Percentiles rank a stretch among this genome's conserved stretches.
Conservation (phyloP, 2,888 invertebrate species). For the Lomographa bimaculata region DNA sequence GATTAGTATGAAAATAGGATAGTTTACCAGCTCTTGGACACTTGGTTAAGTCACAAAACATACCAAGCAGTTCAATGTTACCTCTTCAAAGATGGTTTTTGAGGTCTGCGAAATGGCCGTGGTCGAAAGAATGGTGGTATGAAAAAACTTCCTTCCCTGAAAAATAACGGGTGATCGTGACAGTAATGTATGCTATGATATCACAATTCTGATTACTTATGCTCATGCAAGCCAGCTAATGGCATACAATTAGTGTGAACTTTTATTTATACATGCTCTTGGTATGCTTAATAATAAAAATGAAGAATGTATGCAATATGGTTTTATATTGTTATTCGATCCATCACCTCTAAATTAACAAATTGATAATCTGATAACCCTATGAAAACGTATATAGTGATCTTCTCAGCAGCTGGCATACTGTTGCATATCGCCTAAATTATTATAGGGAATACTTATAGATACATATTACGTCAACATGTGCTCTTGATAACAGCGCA, state of each 20-base stretch:
- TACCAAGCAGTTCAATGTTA: constrained; percentile 11
- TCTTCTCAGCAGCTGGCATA: too few species aligned
- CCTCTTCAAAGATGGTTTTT: constrained; percentile 13
- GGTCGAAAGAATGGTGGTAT: constrained; percentile 19
- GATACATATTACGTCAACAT: too few species aligned
- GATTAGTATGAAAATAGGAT: constrained; percentile 16
- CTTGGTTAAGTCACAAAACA: constrained; percentile 5
- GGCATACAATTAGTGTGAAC: too few species aligned
- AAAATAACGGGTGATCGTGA: constrained; percentile 15
- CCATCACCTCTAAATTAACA: background rate
- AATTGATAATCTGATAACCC: too few species aligned
- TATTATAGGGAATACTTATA: too few species aligned
- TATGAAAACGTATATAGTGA: too few species aligned
- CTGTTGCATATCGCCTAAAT: too few species aligned
- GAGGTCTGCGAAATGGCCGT: constrained; percentile 20
- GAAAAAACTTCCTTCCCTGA: constrained; percentile 25
- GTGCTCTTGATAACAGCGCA: too few species aligned
- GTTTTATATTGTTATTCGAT: too few species aligned
- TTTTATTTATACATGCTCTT: too few species aligned
- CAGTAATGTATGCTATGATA: background rate
- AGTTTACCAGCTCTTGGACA: constrained; percentile 11
- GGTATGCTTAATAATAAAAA: too few species aligned
- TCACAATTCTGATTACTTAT: background rate
- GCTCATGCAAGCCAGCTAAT: constrained; percentile 10
- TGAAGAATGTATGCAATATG: too few species aligned